phyloP scores from a whole-genome alignment of 2,113 vertebrate species.

The Cathartes aura region DNA sequence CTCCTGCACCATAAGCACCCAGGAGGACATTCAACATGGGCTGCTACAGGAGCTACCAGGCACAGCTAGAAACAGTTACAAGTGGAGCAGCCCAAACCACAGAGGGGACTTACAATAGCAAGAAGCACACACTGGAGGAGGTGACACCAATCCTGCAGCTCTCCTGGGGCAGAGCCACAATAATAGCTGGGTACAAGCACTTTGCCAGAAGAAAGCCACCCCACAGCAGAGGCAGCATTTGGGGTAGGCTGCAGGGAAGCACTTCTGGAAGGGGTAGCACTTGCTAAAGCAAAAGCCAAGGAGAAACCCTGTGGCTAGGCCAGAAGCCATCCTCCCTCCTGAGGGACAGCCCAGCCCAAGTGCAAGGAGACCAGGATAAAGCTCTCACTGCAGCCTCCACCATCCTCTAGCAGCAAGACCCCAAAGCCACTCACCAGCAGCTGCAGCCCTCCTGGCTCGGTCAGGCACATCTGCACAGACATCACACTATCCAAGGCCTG shows the following conservation, averaged over 20 bases:
- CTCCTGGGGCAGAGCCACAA: neutral
- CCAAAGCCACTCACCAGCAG: neutral
- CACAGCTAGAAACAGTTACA: neutral
- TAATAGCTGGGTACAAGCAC: accelerated
- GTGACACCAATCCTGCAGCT: accelerated
- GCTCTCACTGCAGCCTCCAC: accelerated
- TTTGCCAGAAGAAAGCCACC: neutral
- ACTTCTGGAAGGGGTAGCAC: accelerated
- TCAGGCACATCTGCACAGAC: neutral
- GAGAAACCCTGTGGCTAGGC: neutral
- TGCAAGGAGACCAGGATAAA: accelerated
- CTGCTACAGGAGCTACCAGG: accelerated
- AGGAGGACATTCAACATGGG: neutral
- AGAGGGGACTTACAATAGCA: accelerated
- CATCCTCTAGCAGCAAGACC: neutral
- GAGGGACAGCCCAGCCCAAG: accelerated
- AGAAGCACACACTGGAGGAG: neutral
- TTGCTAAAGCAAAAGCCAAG: neutral
- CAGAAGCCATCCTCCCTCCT: neutral
- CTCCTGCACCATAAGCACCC: neutral
- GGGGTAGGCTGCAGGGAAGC: neutral
- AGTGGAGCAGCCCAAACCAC: neutral
- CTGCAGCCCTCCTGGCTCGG: neutral
- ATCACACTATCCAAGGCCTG: neutral
- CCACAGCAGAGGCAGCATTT: neutral